A percentile compares a stretch with the other conserved stretches of the same genome.
These are phyloP conservation scores for zebrafish (Danio rerio) DNA, from an alignment of 2,113 vertebrate genomes.

Conservation along the genomic window DNA sequence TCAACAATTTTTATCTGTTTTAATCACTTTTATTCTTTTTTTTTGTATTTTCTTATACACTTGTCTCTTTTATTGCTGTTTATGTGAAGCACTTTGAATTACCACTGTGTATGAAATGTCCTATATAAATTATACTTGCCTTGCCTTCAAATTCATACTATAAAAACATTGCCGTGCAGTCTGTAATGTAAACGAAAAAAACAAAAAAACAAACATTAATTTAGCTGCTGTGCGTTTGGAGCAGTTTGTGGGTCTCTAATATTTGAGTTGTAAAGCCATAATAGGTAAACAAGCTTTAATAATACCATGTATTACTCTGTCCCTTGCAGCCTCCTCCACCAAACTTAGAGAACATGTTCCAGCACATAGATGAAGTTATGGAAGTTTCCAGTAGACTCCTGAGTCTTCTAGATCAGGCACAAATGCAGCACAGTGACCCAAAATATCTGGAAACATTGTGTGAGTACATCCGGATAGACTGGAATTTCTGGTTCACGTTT, in stretches of 20 bases:
- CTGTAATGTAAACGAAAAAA: no score
- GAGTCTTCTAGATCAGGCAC: slow-evolving; percentile 77
- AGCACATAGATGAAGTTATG: slow-evolving; percentile 85
- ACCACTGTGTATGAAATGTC: no score
- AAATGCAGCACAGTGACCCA: slow-evolving; percentile 62
- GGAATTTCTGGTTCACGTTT: slow-evolving; percentile 18
- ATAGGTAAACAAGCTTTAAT: neutral
- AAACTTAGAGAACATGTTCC: slow-evolving; percentile 88
- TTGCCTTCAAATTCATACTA: no score
- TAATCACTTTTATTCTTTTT: no score
- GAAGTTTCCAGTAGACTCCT: slow-evolving; percentile 81
- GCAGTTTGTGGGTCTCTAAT: neutral
- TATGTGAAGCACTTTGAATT: no score
- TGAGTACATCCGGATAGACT: slow-evolving; percentile 70
- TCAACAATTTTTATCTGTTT: no score
- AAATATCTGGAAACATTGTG: slow-evolving; percentile 81
- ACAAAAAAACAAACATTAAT: no score
- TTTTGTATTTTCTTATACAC: no score
- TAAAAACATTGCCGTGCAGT: no score
- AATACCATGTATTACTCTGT: neutral
- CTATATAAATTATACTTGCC: no score
- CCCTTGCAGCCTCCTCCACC: slow-evolving; percentile 79
- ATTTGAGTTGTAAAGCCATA: neutral
- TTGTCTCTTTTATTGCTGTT: no score
- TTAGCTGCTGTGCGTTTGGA: no score